Conservation (phyloP, 2,797 vertebrate genomes). For the Falco naumanni region DNA sequence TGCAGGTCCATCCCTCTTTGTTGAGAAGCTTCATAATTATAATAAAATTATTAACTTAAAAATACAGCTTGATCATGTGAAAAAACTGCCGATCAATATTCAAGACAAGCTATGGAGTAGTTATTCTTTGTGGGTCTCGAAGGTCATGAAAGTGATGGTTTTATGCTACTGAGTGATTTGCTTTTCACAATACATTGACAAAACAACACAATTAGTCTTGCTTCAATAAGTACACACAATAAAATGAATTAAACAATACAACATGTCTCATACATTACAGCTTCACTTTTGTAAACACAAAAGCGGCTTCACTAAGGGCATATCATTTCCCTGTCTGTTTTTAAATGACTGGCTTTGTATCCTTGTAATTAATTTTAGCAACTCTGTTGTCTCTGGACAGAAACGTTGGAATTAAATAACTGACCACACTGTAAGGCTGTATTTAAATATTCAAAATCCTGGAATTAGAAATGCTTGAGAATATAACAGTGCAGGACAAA, state of each 20-base stretch:
- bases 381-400: conserved; percentile 21
- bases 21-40: conserved; percentile 22
- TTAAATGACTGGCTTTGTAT: conserved; percentile 36
- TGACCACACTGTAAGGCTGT: neutral
- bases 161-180: conserved; percentile 83
- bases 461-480: conserved; percentile 33
- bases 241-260: conserved; percentile 81
- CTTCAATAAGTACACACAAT: conserved; percentile 85
- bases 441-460: conserved; percentile 29
- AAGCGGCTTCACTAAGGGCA: conserved; percentile 44
- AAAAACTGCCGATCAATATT: conserved; percentile 72
- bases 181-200: conserved; percentile 85
- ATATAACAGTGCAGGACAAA: neutral
- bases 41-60: conserved; percentile 71
- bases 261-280: conserved; percentile 55
- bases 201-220: conserved; percentile 88
- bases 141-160: conserved; percentile 87
- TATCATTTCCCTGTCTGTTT: conserved; percentile 42
- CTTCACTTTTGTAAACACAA: conserved; percentile 62
- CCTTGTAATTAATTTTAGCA: conserved; percentile 51
- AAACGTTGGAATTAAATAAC: neutral
- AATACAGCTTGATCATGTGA: conserved; percentile 64
- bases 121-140: conserved; percentile 79
- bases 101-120: conserved; percentile 80
- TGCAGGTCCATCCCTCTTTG: conserved; percentile 15